Evolutionary conservation across 2,797 vertebrate species (phyloP), one percentile per base, ranked within the genome.

Genomic region (Cryptoprocta ferox): DNA sequence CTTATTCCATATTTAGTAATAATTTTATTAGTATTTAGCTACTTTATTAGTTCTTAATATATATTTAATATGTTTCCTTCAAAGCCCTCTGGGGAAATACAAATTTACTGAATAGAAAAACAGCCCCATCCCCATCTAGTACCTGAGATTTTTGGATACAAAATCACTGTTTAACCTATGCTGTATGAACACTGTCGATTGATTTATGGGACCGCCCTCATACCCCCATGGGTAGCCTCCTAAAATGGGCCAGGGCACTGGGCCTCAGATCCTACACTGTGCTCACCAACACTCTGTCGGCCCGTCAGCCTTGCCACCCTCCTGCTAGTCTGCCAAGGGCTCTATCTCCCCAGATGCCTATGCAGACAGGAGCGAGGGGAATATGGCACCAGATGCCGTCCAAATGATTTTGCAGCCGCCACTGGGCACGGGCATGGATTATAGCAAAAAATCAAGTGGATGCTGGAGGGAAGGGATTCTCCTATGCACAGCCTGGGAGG

Each of bases 1-100:
- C 76, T 59, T 66, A 75, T 71, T 96, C 32, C 32, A 4, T 15
- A 66, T 66, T n/a, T n/a, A 18, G 32, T n/a, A n/a, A 11, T 35
- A 35, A 68, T 3, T 68, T 35, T 35, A 35, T 68, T 35, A 35
- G n/a, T 68, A 35, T 19, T 68, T 37, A 70, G 56, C 56, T 24
- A 35, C 18, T 68, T 35, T 35, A 35, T 68, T 35, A 68, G n/a
- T 37, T 35, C 9, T 68, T 70, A 70, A 2, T 18, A n/a, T n/a
- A n/a, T 8, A 32, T 86, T 76, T 73, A 39, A 6, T 76, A 7
- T 83, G 28, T 56, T 85, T 63, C 63, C 45, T 86, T 85, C 30
- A 85, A 70, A 92, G 71, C 19, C 7, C 19, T 91, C 73, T 50
- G 73, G 82, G 56, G 66, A 96, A 92, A 91, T 48, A 92, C 76